These are phyloP conservation scores for Cavia aperea DNA, from an alignment of 2,113 vertebrate genomes.

Conservation along the genomic window DNA sequence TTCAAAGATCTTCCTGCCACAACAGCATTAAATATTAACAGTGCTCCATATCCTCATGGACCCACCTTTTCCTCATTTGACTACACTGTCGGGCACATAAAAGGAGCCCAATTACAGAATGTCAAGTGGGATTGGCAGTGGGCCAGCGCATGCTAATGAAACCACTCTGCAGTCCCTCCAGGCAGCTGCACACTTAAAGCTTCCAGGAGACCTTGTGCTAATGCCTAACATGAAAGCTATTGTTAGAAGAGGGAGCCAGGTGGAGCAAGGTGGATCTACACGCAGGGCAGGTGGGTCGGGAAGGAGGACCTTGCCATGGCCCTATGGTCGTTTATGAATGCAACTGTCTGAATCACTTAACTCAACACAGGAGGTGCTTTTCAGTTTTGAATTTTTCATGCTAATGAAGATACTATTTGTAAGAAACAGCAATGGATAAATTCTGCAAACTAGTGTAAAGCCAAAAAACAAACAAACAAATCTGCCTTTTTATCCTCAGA, in stretches of 20 bases:
- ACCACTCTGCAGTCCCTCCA: neutral
- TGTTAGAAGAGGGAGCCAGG: neutral
- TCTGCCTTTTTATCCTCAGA: neutral
- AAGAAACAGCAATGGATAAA: constrained; percentile 47
- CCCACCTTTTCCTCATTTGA: constrained; percentile 48
- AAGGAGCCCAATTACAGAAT: constrained; percentile 43
- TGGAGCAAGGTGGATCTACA: neutral
- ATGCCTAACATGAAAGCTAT: neutral
- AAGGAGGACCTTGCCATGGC: neutral
- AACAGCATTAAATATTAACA: constrained; percentile 42
- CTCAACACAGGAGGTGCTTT: constrained; percentile 21
- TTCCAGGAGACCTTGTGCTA: constrained; percentile 17
- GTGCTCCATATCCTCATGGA: constrained; percentile 16
- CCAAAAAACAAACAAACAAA: neutral
- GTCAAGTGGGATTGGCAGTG: constrained; percentile 45
- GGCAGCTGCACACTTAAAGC: neutral
- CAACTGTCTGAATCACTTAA: constrained; percentile 21
- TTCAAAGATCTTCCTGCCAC: neutral
- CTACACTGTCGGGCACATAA: constrained; percentile 35
- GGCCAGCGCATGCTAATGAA: constrained; percentile 50
- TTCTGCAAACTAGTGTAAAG: neutral
- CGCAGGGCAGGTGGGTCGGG: neutral
- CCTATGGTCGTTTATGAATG: constrained; percentile 39
- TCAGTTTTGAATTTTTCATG: constrained; percentile 48
- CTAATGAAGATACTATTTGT: constrained; percentile 39